A percentile compares a stretch with the other conserved stretches of the same genome.
Conservation (phyloP, 2,888 invertebrate genomes). For the Fragum fragum region DNA sequence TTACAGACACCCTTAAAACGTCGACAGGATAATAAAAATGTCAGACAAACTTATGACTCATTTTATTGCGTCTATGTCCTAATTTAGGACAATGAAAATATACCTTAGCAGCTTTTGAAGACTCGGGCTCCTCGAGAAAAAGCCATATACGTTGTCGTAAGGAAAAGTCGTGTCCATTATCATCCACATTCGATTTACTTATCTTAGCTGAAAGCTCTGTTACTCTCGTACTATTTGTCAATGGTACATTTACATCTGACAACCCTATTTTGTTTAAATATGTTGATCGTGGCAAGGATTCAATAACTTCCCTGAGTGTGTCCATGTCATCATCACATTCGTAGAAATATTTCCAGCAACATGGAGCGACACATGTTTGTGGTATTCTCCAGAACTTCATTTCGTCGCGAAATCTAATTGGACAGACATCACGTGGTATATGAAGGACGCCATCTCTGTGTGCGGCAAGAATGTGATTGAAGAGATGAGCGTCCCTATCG, state of each 20-base stretch:
- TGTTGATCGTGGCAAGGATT: neutral
- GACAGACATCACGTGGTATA: constrained; percentile 18
- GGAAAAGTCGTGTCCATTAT: neutral
- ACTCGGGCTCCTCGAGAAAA: constrained; percentile 24
- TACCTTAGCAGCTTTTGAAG: constrained; percentile 35
- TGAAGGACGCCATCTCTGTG: constrained; percentile 16
- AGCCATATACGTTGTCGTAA: constrained; percentile 14
- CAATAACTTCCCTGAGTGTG: neutral
- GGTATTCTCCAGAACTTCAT: constrained; percentile 28
- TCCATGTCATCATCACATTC: neutral
- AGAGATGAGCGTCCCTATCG: constrained; percentile 58
- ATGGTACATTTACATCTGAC: neutral
- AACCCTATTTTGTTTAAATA: neutral
- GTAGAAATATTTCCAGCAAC: constrained; percentile 27
- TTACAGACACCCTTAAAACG: no score
- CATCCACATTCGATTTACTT: neutral
- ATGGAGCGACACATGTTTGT: neutral
- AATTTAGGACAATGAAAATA: no score
- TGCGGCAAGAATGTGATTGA: constrained; percentile 49
- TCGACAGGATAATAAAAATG: no score
- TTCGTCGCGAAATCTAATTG: constrained; percentile 18
- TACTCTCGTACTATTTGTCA: neutral
- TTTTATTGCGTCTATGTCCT: no score
- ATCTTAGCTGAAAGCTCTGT: no score
- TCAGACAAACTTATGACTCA: no score